A percentile compares a stretch with the other conserved stretches of the same genome.
Evolutionary conservation across 1,140 invertebrate species (phyloP).

Genomic region (Drosophila mojavensis): DNA sequence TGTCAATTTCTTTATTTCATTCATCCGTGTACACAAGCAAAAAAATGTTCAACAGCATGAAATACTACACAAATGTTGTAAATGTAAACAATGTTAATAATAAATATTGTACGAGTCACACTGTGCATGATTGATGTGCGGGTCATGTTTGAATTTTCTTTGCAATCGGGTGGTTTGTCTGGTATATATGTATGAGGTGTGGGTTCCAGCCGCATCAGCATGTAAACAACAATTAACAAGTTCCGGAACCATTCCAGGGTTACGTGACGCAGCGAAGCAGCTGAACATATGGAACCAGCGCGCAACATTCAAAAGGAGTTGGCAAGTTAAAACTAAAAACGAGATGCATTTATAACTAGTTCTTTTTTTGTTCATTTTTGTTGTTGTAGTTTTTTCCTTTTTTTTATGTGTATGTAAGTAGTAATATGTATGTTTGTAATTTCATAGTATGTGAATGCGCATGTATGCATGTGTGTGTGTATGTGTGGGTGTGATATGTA

Average conservation of each 20-base stretch:
- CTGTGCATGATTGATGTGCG: conserved; percentile 35
- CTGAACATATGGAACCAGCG: conserved; percentile 13
- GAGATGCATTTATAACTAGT: conserved; percentile 65
- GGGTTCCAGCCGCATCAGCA: conserved; percentile 55
- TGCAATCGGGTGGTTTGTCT: conserved; percentile 33
- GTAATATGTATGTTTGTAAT: conserved; percentile 16
- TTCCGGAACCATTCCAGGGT: conserved; percentile 65
- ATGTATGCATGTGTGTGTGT: conserved; percentile 30
- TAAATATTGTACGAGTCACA: conserved; percentile 78
- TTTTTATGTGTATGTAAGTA: conserved; percentile 19
- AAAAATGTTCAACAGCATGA: conserved; percentile 69
- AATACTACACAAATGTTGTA: conserved; percentile 67
- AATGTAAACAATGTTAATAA: conserved; percentile 78
- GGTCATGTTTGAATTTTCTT: conserved; percentile 10
- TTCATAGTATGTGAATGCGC: conserved; percentile 20
- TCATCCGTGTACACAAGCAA: conserved; percentile 70
- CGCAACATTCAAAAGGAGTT: conserved; percentile 52
- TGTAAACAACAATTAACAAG: conserved; percentile 73
- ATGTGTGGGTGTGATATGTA: conserved; percentile 25
- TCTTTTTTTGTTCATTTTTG: conserved; percentile 28
- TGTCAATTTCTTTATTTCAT: conserved; percentile 78
- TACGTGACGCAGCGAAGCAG: conserved; percentile 32
- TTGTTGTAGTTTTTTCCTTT: conserved; percentile 24
- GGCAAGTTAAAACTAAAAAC: conserved; percentile 81
- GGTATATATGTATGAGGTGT: conserved; percentile 26